Evolutionary conservation across 2,888 invertebrate species (phyloP).

Genomic region (Pediacus dermestoides): DNA sequence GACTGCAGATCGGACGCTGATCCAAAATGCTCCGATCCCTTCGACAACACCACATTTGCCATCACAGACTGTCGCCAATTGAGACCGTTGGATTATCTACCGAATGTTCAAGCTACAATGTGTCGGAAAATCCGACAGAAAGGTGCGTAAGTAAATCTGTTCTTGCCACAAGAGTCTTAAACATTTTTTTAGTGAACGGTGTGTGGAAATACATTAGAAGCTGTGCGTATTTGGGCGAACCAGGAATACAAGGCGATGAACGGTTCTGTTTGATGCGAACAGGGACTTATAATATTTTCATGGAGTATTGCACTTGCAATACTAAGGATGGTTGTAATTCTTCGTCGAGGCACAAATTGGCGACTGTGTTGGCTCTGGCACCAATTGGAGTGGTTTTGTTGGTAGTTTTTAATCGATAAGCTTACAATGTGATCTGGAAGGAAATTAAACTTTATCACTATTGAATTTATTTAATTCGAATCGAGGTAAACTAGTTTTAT

Average conservation of each 20-base stretch:
- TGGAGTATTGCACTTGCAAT: conserved; percentile 90
- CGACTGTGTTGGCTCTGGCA: too few species aligned
- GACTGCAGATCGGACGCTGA: conserved; percentile 84
- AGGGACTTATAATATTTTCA: conserved; percentile 89
- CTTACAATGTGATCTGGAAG: too few species aligned
- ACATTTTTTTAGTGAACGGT: conserved; percentile 65
- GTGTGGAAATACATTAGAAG: conserved; percentile 85
- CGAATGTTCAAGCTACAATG: conserved; percentile 73
- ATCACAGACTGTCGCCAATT: conserved; percentile 63
- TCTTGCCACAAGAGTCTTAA: conserved; percentile 14
- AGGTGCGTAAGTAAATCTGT: conserved; percentile 54
- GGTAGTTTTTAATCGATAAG: too few species aligned
- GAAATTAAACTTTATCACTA: too few species aligned
- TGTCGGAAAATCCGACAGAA: conserved; percentile 90
- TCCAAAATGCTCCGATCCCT: conserved; percentile 88
- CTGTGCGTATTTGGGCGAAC: conserved; percentile 88
- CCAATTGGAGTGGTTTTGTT: too few species aligned
- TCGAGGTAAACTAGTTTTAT: too few species aligned
- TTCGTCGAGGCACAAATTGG: too few species aligned
- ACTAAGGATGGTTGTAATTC: conserved; percentile 89
- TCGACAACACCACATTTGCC: conserved; percentile 83
- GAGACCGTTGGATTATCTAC: conserved; percentile 59
- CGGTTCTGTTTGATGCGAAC: conserved; percentile 87
- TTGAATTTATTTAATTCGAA: too few species aligned
- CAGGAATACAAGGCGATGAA: conserved; percentile 86